Percentiles rank a stretch among this genome's conserved stretches.
These are phyloP conservation scores for Luehdorfia chinensis DNA, from an alignment of 1,140 invertebrate genomes.

Conservation along the genomic window DNA sequence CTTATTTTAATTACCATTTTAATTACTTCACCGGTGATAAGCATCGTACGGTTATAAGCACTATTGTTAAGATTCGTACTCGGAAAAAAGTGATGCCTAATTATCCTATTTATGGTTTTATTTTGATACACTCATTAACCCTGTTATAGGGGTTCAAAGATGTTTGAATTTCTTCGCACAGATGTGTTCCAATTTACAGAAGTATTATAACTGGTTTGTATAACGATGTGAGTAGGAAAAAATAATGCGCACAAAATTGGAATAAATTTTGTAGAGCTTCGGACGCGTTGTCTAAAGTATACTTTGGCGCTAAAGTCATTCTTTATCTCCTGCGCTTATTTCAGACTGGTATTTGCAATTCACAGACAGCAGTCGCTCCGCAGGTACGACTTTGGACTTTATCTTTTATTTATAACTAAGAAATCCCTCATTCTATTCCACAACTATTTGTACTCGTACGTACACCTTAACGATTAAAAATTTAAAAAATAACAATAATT, in stretches of 20 bases:
- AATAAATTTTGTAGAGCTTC: slow-evolving; percentile 10
- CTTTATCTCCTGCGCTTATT: slow-evolving; percentile 29
- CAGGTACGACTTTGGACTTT: slow-evolving; percentile 59
- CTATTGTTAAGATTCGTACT: slow-evolving; percentile 55
- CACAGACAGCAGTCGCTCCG: slow-evolving; percentile 51
- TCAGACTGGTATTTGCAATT: slow-evolving; percentile 62
- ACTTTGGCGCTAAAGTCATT: slow-evolving; percentile 28
- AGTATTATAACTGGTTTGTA: background rate
- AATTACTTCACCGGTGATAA: slow-evolving; percentile 59
- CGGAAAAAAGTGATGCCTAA: slow-evolving; percentile 28
- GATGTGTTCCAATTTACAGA: too few species aligned
- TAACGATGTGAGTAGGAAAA: slow-evolving; percentile 7
- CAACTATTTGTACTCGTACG: slow-evolving; percentile 39
- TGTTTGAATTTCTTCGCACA: slow-evolving; percentile 4
- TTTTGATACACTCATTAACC: slow-evolving; percentile 15
- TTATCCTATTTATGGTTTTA: slow-evolving; percentile 23
- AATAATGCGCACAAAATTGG: background rate
- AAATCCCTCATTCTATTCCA: slow-evolving; percentile 32
- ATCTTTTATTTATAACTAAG: slow-evolving; percentile 75
- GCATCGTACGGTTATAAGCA: slow-evolving; percentile 42
- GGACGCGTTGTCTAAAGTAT: slow-evolving; percentile 3
- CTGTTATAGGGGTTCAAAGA: slow-evolving; percentile 1
- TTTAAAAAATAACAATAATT: slow-evolving; percentile 1
- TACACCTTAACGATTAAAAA: background rate
- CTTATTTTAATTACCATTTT: slow-evolving; percentile 70